phyloP scores from a whole-genome alignment of 2,888 invertebrate species.

The Siphlonurus alternatus region DNA sequence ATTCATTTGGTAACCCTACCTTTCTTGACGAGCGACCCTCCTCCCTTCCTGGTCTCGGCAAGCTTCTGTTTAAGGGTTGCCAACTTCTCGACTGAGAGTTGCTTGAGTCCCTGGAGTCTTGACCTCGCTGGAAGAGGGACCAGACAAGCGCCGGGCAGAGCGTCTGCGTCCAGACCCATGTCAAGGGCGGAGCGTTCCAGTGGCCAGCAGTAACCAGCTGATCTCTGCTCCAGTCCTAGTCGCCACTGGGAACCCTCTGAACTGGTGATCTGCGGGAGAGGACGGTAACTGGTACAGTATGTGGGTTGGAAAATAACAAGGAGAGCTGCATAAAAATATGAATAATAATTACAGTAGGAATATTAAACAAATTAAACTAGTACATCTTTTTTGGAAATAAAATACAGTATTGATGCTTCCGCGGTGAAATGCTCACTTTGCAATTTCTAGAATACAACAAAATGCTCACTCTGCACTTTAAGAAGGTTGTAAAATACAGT shows the following conservation, averaged over 20 bases:
- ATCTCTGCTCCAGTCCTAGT: constrained; percentile 59
- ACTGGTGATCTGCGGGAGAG: constrained; percentile 44
- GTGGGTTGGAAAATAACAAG: constrained; percentile 1
- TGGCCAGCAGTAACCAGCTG: constrained; percentile 54
- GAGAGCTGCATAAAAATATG: constrained; percentile 7
- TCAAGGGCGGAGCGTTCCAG: constrained; percentile 15
- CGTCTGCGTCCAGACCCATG: constrained; percentile 15
- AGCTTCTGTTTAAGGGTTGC: constrained; percentile 44
- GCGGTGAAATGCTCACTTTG: no score
- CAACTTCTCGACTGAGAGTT: constrained; percentile 49
- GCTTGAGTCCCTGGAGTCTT: constrained; percentile 43
- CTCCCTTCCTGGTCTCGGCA: constrained; percentile 31
- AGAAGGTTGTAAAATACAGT: no score
- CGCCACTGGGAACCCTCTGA: constrained; percentile 64
- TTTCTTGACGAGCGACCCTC: constrained; percentile 11
- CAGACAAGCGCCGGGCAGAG: constrained; percentile 12
- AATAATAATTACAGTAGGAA: not conserved
- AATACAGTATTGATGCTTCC: no score
- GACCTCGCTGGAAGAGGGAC: constrained; percentile 26
- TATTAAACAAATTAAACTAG: not conserved
- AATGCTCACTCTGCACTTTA: no score
- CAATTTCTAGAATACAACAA: no score
- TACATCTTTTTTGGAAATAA: not conserved
- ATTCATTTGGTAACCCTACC: not conserved
- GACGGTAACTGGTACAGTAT: not conserved